Conservation (phyloP, 1,140 invertebrate species). For the Drosophila yakuba region DNA sequence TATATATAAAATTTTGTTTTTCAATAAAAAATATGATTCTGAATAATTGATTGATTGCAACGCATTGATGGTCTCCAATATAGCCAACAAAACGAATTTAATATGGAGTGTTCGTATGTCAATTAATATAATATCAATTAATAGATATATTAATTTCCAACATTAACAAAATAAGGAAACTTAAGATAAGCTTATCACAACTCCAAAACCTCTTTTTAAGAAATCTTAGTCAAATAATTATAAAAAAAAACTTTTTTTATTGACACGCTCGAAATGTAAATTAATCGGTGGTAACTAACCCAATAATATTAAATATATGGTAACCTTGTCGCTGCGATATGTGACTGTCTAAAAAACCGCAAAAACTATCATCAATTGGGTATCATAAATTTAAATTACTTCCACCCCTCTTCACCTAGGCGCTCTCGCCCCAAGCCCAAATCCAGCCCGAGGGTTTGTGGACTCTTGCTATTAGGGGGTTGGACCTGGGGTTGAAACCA, state of each 20-base stretch:
- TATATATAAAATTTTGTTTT: constrained; percentile 60
- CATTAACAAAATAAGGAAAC: no score
- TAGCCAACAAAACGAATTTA: no score
- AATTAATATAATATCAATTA: no score
- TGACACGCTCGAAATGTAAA: no score
- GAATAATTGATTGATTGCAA: constrained; percentile 37
- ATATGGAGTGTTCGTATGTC: no score
- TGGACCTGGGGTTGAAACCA: constrained; percentile 60
- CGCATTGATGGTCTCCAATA: no score
- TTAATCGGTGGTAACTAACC: no score
- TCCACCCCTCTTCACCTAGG: constrained; percentile 81
- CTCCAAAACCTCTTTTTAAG: no score
- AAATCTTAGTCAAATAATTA: no score
- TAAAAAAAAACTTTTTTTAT: no score
- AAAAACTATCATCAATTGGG: constrained; percentile 81
- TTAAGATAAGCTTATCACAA: no score
- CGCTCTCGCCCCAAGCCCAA: constrained; percentile 58
- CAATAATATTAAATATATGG: neutral
- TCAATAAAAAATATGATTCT: constrained; percentile 35
- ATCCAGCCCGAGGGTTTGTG: constrained; percentile 53
- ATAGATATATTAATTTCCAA: no score
- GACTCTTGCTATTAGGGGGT: constrained; percentile 44
- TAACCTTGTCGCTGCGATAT: constrained; percentile 1
- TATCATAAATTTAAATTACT: constrained; percentile 84
- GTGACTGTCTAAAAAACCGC: constrained; percentile 52